Percentiles rank a stretch among this genome's conserved stretches.
phyloP scores from a whole-genome alignment of 2,113 vertebrate genomes.

The Ophiodon elongatus region DNA sequence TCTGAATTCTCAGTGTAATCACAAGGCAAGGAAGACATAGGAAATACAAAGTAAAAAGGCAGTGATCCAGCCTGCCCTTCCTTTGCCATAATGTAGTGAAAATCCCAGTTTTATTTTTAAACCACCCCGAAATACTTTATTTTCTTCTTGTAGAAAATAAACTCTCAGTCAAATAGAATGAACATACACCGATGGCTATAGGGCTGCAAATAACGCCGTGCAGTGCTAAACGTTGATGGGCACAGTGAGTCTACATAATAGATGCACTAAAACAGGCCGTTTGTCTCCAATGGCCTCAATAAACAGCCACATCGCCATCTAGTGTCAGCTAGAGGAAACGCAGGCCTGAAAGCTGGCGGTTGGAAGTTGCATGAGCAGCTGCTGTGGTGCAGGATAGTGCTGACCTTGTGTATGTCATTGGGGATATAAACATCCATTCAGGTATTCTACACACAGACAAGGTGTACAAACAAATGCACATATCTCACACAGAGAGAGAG shows the following conservation, averaged over 20 bases:
- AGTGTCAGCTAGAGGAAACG: conserved; percentile 50
- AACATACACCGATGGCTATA: conserved; percentile 35
- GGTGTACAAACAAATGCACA: conserved; percentile 47
- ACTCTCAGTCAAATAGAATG: conserved; percentile 44
- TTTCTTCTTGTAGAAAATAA: not conserved
- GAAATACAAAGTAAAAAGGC: conserved; percentile 7
- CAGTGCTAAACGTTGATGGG: conserved; percentile 54
- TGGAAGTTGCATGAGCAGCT: conserved; percentile 39
- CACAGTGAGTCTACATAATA: conserved; percentile 48
- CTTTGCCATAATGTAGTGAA: conserved; percentile 39
- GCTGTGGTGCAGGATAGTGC: conserved; percentile 44
- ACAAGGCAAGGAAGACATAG: not conserved
- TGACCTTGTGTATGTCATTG: conserved; percentile 77
- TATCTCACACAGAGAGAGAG: not conserved
- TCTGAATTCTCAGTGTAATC: not conserved
- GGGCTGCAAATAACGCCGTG: conserved; percentile 38
- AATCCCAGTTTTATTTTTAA: conserved; percentile 2
- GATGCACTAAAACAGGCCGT: conserved; percentile 50
- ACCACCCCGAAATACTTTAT: conserved; percentile 3
- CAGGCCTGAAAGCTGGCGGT: conserved; percentile 25
- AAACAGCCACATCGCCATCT: conserved; percentile 72
- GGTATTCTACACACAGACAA: conserved; percentile 49
- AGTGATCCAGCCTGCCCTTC: conserved; percentile 17
- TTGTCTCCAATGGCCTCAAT: conserved; percentile 14
- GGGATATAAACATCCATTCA: conserved; percentile 51